Evolutionary conservation across 1,140 invertebrate species (phyloP).

Genomic region (Ceratosolen solmsi): DNA sequence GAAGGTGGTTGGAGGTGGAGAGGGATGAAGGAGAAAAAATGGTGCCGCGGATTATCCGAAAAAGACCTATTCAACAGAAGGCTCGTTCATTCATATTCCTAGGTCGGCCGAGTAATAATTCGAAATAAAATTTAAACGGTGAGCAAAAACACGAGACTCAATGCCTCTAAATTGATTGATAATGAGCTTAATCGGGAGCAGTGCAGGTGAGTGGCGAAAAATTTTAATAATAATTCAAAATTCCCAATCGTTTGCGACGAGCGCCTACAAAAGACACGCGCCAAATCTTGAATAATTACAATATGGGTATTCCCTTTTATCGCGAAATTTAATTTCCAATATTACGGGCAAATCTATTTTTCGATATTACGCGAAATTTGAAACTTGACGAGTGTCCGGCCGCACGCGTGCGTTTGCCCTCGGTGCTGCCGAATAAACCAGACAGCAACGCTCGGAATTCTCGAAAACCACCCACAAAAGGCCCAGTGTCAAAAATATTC

Average conservation of each 20-base stretch:
- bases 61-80: not conserved
- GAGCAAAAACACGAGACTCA: not conserved
- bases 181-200: not conserved
- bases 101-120: not conserved
- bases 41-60: not conserved
- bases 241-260: not conserved
- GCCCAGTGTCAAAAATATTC: slow-evolving; percentile 41
- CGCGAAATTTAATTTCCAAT: slow-evolving; percentile 43
- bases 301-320: slow-evolving; percentile 34
- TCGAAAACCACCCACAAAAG: slow-evolving; percentile 29
- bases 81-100: not conserved
- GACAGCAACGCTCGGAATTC: slow-evolving; percentile 4
- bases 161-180: not conserved
- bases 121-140: not conserved
- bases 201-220: not conserved
- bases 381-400: not conserved
- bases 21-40: too few species aligned
- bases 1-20: too few species aligned
- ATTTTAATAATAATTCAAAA: slow-evolving; percentile 9
- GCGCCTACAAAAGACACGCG: slow-evolving; percentile 17
- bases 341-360: slow-evolving; percentile 43
- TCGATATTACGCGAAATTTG: slow-evolving; percentile 34
- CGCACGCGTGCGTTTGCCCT: not conserved
- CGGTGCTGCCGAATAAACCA: not conserved
- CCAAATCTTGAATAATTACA: slow-evolving; percentile 39